Conservation (phyloP, 2,797 vertebrate genomes). For the Ibycter americanus region DNA sequence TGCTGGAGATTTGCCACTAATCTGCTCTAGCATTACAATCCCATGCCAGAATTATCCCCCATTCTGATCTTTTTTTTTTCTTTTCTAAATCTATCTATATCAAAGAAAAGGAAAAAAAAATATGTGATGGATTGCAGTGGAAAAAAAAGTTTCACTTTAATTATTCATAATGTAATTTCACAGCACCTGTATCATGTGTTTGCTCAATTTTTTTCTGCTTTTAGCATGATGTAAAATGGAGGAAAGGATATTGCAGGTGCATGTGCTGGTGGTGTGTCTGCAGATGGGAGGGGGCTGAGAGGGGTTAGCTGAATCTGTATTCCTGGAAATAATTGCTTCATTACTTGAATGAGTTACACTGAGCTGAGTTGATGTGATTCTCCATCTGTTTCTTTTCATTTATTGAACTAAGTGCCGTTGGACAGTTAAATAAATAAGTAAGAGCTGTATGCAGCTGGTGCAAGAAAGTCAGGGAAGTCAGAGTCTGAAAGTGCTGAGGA, state of each 20-base stretch:
- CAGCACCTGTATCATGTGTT: constrained; percentile 19
- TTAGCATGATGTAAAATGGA: constrained; percentile 47
- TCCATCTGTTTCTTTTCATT: constrained; percentile 65
- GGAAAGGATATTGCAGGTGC: not conserved
- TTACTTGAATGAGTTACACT: constrained; percentile 59
- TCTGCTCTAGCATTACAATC: not conserved
- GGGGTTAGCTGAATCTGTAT: constrained; percentile 5
- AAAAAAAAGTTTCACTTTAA: constrained; percentile 37
- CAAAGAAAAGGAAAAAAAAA: constrained; percentile 12
- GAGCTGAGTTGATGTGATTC: constrained; percentile 29
- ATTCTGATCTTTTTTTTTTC: not conserved
- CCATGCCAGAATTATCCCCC: not conserved
- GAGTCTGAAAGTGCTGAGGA: not conserved
- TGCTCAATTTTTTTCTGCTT: constrained; percentile 50
- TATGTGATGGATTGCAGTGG: not conserved
- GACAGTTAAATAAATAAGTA: constrained; percentile 28
- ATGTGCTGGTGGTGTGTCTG: not conserved
- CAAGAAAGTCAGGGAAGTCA: not conserved
- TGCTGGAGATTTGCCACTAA: constrained; percentile 23
- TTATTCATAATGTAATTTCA: constrained; percentile 67
- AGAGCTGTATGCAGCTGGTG: accelerated
- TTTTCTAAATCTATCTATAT: constrained; percentile 1
- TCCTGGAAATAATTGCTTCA: constrained; percentile 68
- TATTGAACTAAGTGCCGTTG: constrained; percentile 41
- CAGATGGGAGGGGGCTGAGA: not conserved